Conservation (phyloP, 2,888 invertebrate species). For the Fragum fragum region DNA sequence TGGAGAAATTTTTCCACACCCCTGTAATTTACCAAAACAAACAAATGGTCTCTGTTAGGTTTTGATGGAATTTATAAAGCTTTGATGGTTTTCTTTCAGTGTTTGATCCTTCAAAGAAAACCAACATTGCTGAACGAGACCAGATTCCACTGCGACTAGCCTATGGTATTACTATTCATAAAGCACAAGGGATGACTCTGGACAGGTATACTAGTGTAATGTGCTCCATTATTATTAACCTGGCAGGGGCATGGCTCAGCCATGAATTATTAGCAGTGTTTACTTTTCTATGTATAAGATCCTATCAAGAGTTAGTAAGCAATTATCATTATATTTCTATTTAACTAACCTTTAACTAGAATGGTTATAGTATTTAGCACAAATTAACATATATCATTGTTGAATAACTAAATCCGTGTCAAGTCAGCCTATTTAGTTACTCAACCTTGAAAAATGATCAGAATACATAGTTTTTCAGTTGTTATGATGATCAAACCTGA, state of each 20-base stretch:
- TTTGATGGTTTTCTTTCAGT: conserved; percentile 44
- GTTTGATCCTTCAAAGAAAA: conserved; percentile 38
- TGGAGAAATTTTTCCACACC: too few relatives aligned
- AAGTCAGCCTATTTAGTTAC: too few relatives aligned
- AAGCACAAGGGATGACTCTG: conserved; percentile 56
- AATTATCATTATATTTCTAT: too few relatives aligned
- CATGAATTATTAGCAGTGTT: too few relatives aligned
- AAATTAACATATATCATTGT: too few relatives aligned
- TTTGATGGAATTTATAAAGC: conserved; percentile 1
- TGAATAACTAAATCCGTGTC: too few relatives aligned
- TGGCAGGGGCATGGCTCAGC: too few relatives aligned
- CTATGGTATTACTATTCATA: conserved; percentile 46
- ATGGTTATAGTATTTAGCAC: too few relatives aligned
- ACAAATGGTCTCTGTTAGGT: neutral
- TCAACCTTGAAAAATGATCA: neutral
- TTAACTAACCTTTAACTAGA: too few relatives aligned
- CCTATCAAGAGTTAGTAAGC: too few relatives aligned
- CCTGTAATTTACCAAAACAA: neutral
- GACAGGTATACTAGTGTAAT: conserved; percentile 35
- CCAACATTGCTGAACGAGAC: conserved; percentile 39
- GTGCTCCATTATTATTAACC: too few relatives aligned
- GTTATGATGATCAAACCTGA: neutral
- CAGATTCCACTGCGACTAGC: conserved; percentile 40
- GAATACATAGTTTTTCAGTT: neutral
- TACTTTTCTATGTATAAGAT: too few relatives aligned